Conservation (phyloP, 2,113 vertebrate species). For the Galbula dea region DNA sequence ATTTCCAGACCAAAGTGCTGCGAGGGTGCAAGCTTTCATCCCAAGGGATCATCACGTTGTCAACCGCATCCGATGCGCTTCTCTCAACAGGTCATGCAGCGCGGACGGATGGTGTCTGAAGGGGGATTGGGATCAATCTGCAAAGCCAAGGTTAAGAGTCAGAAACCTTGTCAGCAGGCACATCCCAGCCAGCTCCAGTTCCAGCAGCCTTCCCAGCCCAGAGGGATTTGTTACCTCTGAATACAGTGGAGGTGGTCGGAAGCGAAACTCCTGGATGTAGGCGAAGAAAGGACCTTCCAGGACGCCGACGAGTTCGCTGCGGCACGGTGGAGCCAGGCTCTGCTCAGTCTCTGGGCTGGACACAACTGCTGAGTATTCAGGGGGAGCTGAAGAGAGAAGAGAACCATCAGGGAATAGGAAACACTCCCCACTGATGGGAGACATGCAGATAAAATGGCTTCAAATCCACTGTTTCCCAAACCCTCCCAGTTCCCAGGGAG, state of each 20-base stretch:
- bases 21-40: not conserved
- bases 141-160: not conserved
- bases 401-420: not conserved
- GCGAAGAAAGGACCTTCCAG: constrained; percentile 84
- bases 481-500: not conserved
- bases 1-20: not conserved
- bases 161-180: not conserved
- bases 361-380: constrained; percentile 87
- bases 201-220: not conserved
- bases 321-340: constrained; percentile 29
- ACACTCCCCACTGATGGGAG: not conserved
- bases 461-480: not conserved
- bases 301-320: constrained; percentile 68
- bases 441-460: rapidly evolving
- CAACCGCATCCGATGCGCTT: not conserved
- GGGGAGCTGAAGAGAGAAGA: constrained; percentile 79
- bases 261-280: constrained; percentile 92
- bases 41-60: not conserved
- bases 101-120: constrained; percentile 74
- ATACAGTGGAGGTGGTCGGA: constrained; percentile 89
- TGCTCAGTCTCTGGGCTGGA: constrained; percentile 71
- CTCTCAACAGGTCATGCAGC: constrained; percentile 95
- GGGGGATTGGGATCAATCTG: constrained; percentile 92
- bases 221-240: constrained; percentile 78
- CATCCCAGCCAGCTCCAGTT: rapidly evolving